phyloP scores from a whole-genome alignment of 35 echinoderm and acorn worm species.

The Ophiothrix spiculata region DNA sequence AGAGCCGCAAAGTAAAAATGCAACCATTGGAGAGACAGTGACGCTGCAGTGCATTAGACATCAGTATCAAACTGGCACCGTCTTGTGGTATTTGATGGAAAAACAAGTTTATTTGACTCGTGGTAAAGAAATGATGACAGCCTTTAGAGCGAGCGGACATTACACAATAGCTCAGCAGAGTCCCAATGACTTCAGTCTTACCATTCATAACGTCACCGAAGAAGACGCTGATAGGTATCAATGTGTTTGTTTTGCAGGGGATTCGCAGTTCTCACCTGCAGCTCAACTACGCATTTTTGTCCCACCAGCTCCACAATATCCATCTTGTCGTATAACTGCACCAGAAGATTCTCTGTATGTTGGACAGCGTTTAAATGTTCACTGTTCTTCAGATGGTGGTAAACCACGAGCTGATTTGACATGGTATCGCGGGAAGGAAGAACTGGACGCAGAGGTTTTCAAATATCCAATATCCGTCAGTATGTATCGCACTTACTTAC shows the following conservation, averaged over 20 bases:
- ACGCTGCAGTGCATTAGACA: slow-evolving; percentile 28
- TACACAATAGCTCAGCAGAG: slow-evolving; percentile 28
- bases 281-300: slow-evolving; percentile 19
- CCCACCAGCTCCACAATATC: slow-evolving; percentile 27
- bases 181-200: slow-evolving; percentile 26
- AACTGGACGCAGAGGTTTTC: slow-evolving; percentile 7
- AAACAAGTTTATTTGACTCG: slow-evolving; percentile 40
- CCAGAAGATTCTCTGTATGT: slow-evolving; percentile 27
- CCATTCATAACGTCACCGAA: slow-evolving; percentile 15
- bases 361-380: slow-evolving; percentile 30
- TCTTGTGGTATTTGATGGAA: slow-evolving; percentile 57
- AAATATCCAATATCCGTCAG: neutral
- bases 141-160: neutral
- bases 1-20: neutral
- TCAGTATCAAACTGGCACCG: slow-evolving; percentile 1
- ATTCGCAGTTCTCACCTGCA: slow-evolving; percentile 17
- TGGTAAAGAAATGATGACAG: neutral
- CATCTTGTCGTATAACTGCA: slow-evolving; percentile 24
- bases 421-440: slow-evolving; percentile 31
- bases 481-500: slow-evolving; percentile 10
- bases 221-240: slow-evolving; percentile 42
- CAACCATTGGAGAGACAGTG: slow-evolving; percentile 18
- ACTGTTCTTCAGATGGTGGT: slow-evolving; percentile 40
- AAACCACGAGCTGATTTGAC: slow-evolving; percentile 35
- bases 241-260: slow-evolving; percentile 35